phyloP scores from a whole-genome alignment of 30 jellyfish, hydroid and myxozoan genomes.

The Cassiopea xamachana region DNA sequence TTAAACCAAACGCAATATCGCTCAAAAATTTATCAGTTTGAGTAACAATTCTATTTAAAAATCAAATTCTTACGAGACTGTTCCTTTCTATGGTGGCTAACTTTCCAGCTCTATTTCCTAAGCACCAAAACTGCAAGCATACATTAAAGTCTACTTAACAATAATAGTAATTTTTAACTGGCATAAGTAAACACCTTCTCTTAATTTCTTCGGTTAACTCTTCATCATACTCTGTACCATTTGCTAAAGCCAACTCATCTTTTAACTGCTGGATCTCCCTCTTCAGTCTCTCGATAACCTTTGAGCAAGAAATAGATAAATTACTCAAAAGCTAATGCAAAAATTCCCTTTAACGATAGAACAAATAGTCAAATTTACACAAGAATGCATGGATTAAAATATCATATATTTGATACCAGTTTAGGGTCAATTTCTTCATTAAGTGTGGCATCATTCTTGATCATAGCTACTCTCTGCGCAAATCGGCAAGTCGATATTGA shows the following conservation, averaged over 20 bases:
- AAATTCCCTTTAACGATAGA: too few species aligned
- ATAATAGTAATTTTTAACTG: background rate
- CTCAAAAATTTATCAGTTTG: too few species aligned
- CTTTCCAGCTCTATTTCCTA: too few species aligned
- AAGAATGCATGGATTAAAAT: too few species aligned
- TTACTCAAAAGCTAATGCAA: too few species aligned
- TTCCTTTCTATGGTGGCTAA: too few species aligned
- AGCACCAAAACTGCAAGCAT: too few species aligned
- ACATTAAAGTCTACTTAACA: too few species aligned
- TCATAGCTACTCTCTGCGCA: conserved; percentile 98
- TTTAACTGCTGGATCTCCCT: conserved; percentile 84
- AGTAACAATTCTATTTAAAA: too few species aligned
- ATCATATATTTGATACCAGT: conserved; percentile 55
- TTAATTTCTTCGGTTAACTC: conserved; percentile 80
- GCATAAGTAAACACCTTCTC: conserved; percentile 57
- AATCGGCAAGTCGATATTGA: conserved; percentile 96
- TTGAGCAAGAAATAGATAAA: background rate
- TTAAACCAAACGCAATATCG: too few species aligned
- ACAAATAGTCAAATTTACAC: too few species aligned
- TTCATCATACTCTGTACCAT: conserved; percentile 87
- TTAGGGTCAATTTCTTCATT: conserved; percentile 98
- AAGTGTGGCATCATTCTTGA: conserved; percentile 90
- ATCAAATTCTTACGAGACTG: too few species aligned
- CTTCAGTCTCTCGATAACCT: conserved; percentile 91
- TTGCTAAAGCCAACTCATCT: conserved; percentile 86